Percentiles rank a stretch among this genome's conserved stretches.
These are phyloP conservation scores for Adoxophyes honmai DNA, from an alignment of 1,140 invertebrate genomes.

Conservation along the genomic window DNA sequence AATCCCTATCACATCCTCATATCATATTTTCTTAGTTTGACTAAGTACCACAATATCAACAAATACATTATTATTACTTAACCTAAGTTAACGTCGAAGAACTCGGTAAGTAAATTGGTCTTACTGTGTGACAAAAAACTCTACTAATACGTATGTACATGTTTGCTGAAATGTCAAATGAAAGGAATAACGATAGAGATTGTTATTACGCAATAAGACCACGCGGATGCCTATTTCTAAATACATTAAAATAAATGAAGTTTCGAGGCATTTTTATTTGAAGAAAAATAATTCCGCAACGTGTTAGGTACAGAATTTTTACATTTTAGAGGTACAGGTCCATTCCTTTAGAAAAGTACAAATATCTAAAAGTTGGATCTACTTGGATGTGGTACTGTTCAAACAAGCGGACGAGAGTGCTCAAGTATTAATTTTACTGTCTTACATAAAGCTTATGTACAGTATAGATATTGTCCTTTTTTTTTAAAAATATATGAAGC, in stretches of 20 bases:
- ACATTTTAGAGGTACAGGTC: no score
- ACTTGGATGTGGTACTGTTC: not conserved
- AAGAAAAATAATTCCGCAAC: not conserved
- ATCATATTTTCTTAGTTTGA: slow-evolving; percentile 29
- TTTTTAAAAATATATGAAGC: not conserved
- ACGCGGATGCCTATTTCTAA: not conserved
- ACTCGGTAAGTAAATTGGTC: slow-evolving; percentile 12
- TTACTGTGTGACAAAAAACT: not conserved
- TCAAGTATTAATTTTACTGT: not conserved
- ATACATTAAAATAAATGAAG: not conserved
- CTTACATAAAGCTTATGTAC: not conserved
- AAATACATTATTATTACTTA: slow-evolving; percentile 17
- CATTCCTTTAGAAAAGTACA: not conserved
- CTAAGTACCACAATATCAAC: slow-evolving; percentile 39
- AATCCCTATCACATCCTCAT: slow-evolving; percentile 14
- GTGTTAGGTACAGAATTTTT: not conserved
- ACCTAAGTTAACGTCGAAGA: slow-evolving; percentile 16
- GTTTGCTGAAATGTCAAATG: not conserved
- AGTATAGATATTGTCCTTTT: not conserved
- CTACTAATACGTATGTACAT: no score
- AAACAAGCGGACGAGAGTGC: not conserved
- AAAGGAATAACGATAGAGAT: not conserved
- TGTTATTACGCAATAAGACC: not conserved
- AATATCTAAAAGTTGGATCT: slow-evolving; percentile 9
- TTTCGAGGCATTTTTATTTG: not conserved